phyloP scores from a whole-genome alignment of 1,140 invertebrate genomes.

The Oryctes rhinoceros region DNA sequence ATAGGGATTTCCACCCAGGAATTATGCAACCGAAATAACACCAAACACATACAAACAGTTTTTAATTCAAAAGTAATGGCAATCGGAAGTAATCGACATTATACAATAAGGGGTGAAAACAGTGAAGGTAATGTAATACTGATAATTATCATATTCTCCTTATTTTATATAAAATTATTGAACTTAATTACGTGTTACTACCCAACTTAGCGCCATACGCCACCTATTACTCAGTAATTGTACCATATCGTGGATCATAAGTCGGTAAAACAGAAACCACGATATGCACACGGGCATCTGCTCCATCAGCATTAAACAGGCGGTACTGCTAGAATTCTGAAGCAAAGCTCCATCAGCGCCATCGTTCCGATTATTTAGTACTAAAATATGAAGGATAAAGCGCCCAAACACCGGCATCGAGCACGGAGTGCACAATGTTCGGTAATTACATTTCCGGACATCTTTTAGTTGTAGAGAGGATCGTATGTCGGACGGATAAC shows the following conservation, averaged over 20 bases:
- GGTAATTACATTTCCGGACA: constrained; percentile 22
- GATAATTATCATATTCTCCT: neutral
- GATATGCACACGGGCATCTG: too few species aligned
- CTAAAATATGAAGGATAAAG: neutral
- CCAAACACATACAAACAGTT: too few species aligned
- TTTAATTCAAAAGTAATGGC: too few species aligned
- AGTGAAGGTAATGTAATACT: neutral
- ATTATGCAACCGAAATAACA: too few species aligned
- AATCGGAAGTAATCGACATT: too few species aligned
- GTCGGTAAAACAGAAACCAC: too few species aligned
- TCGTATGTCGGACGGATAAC: neutral
- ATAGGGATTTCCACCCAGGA: too few species aligned
- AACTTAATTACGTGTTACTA: neutral
- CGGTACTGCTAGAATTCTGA: too few species aligned
- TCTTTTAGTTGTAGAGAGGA: neutral
- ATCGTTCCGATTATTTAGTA: neutral
- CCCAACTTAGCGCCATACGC: neutral
- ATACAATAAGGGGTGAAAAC: too few species aligned
- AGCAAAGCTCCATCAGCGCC: neutral
- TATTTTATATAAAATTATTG: neutral
- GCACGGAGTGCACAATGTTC: neutral
- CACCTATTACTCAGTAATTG: neutral
- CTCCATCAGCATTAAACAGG: too few species aligned
- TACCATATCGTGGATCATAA: neutral
- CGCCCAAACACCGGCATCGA: neutral